These are phyloP conservation scores for Unio delphinus DNA, from an alignment of 2,888 invertebrate genomes.

Conservation along the genomic window DNA sequence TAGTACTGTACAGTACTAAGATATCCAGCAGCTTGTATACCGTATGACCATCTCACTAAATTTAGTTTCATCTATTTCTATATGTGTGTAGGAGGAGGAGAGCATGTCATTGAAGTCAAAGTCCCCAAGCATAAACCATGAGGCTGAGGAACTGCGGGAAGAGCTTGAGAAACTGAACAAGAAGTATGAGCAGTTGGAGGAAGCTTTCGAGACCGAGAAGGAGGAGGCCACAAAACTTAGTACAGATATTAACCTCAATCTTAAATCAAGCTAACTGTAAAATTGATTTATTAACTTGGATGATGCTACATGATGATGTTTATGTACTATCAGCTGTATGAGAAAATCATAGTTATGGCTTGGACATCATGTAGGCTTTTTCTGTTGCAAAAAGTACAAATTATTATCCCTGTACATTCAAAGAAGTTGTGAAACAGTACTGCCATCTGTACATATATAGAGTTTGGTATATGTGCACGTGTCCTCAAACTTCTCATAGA, in stretches of 20 bases:
- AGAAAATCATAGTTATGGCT: too few species aligned
- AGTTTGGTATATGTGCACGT: too few species aligned
- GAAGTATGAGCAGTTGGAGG: slow-evolving; percentile 49
- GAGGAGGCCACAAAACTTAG: slow-evolving; percentile 50
- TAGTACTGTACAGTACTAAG: too few species aligned
- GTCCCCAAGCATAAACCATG: slow-evolving; percentile 45
- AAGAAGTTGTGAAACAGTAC: too few species aligned
- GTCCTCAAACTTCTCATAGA: too few species aligned
- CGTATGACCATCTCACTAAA: neutral
- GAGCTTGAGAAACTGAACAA: slow-evolving; percentile 49
- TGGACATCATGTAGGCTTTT: too few species aligned
- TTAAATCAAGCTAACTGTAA: neutral
- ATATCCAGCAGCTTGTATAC: too few species aligned
- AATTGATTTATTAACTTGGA: neutral
- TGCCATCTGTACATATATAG: too few species aligned
- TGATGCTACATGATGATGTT: neutral
- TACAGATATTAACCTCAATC: slow-evolving; percentile 9
- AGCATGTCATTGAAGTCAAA: slow-evolving; percentile 30
- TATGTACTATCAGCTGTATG: too few species aligned
- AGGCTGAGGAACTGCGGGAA: slow-evolving; percentile 57
- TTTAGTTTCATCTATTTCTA: neutral
- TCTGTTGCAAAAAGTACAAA: too few species aligned
- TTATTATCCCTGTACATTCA: too few species aligned
- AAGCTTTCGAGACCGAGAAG: slow-evolving; percentile 50
- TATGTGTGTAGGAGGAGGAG: slow-evolving; percentile 33